Percentiles rank a stretch among this genome's conserved stretches.
These are phyloP conservation scores for Illadopsis cleaveri DNA, from an alignment of 2,113 vertebrate genomes.

Conservation along the genomic window DNA sequence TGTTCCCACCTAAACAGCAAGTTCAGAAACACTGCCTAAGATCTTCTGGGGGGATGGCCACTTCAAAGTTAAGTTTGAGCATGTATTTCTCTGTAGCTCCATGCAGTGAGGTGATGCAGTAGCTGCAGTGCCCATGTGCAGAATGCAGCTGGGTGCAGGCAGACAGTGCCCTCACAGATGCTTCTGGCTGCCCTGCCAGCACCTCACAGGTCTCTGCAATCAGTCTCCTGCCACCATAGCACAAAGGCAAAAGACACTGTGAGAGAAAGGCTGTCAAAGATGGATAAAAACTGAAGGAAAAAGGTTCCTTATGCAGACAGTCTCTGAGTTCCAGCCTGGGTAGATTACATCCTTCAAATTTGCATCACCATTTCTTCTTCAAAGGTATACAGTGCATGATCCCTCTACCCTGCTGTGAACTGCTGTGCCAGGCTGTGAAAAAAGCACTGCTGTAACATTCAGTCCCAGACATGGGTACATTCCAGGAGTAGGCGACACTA, in stretches of 20 bases:
- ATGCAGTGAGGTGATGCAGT: accelerated
- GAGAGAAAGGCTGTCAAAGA: neutral
- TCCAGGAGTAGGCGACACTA: neutral
- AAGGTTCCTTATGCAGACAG: neutral
- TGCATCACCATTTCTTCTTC: neutral
- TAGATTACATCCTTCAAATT: neutral
- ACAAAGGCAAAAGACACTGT: neutral
- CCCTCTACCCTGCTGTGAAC: neutral
- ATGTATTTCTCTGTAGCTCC: neutral
- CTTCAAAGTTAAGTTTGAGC: neutral
- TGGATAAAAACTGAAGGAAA: neutral
- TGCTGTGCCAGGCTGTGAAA: neutral
- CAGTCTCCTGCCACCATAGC: neutral
- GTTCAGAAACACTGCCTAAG: neutral
- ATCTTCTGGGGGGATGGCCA: neutral
- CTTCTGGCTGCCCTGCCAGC: neutral
- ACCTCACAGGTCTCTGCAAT: neutral
- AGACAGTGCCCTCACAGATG: neutral
- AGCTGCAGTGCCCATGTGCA: neutral
- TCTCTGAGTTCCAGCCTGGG: neutral
- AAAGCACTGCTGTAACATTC: slow-evolving; percentile 12
- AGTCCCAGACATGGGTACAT: slow-evolving; percentile 28
- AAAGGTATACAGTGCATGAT: neutral
- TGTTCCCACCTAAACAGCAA: neutral
- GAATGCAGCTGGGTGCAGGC: neutral